Evolutionary conservation across 2,113 vertebrate species (phyloP).

Genomic region (Nannobrachium achirus): DNA sequence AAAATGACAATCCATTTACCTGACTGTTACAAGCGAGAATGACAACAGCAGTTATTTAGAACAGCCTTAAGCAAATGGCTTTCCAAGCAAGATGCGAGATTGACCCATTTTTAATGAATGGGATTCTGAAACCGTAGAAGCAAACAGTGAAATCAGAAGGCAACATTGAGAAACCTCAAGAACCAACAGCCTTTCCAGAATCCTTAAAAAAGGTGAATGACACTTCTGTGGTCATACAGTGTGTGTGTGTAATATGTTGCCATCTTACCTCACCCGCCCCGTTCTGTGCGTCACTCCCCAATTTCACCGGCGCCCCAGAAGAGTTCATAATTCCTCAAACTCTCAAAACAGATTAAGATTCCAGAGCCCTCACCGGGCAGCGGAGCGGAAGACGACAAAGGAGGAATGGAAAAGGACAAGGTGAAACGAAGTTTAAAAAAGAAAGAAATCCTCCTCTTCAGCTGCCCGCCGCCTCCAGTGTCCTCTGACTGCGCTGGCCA

Average conservation of each 20-base stretch:
- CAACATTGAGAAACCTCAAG: background rate
- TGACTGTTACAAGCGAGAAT: no score
- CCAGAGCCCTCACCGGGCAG: slow-evolving; percentile 26
- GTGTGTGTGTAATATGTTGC: background rate
- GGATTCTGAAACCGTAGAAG: background rate
- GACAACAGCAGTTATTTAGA: no score
- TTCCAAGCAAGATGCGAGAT: no score
- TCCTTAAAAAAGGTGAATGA: background rate
- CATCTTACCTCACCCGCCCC: slow-evolving; percentile 86
- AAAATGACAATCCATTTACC: no score
- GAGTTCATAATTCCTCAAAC: slow-evolving; percentile 84
- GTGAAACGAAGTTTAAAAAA: background rate
- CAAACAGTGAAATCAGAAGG: background rate
- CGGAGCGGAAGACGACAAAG: background rate
- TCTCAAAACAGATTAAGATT: slow-evolving; percentile 59
- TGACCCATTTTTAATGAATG: no score
- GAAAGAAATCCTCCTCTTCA: slow-evolving; percentile 17
- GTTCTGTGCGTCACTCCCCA: slow-evolving; percentile 76
- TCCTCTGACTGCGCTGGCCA: slow-evolving; percentile 19
- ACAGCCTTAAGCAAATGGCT: no score
- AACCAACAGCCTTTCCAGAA: background rate
- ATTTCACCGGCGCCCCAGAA: slow-evolving; percentile 82
- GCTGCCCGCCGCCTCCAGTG: slow-evolving; percentile 36
- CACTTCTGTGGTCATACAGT: background rate
- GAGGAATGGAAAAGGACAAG: background rate